Base-by-base conservation (phyloP, 2,113 vertebrate species). In the Aphyosemion australe region DNA sequence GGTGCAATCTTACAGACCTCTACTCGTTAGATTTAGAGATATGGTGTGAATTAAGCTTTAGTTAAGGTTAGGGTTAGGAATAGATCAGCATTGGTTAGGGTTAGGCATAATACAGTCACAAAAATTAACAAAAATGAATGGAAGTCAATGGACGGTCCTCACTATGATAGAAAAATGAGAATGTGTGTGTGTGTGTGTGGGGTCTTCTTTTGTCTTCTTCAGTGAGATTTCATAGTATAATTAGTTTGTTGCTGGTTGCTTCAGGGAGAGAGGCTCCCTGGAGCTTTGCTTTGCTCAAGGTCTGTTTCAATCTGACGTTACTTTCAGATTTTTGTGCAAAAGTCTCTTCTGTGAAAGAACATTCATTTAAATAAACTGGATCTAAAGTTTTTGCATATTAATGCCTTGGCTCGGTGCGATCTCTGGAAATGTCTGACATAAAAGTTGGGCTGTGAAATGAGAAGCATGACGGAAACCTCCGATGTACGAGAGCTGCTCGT, bases 201-300 rank as follows among this genome's bases (percentile, higher is more conserved):
- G 26, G 46, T 50, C 19, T 46, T 12, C 50, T 59, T 69, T 62
- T 65, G 63, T 77, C 61, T 59, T 65, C 46, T 56, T 82, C 50
- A 68, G 64, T 65, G 45, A 51, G 41, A 43, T 42, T 48, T 49
- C 6, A 8, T 20, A 1, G 46, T 55, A 67, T 81, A 79, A 84
- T 86, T 75, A 65, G 83, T 80, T 76, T 83, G 73, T 65, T 69
- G 59, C 52, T 68, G 53, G 68, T 57, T 70, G 64, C 77, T 69
- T 67, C 45, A 63, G 57, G 64, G 64, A 43, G 51, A 66, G 41
- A 12, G 19, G 15, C 52, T 79, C 74, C 21, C 60, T 34, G 61
- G 74, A 69, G 72, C 20, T 72, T 61, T 1, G 16, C 71, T 42
- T 73, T 66, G 42, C 56, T 77, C 72, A 53, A 74, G 51, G 76